phyloP scores from a whole-genome alignment of 1,140 invertebrate genomes.

The Centruroides vittatus region DNA sequence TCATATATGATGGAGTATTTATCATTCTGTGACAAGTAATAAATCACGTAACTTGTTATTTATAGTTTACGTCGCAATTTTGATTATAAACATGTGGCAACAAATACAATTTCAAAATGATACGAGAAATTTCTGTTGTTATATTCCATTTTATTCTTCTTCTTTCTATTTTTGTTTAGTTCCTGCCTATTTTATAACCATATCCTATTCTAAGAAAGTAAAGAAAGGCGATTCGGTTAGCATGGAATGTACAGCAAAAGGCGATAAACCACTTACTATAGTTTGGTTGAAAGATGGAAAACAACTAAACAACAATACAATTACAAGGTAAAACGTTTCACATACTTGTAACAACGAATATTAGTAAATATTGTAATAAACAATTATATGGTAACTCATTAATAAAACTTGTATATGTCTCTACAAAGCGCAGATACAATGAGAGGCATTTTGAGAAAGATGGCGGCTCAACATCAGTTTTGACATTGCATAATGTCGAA shows the following conservation, averaged over 20 bases:
- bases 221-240: slow-evolving; percentile 12
- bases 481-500: slow-evolving; percentile 44
- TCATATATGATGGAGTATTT: too few species aligned
- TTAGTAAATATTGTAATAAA: too few species aligned
- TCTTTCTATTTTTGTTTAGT: neutral
- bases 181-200: slow-evolving; percentile 12
- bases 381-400: too few species aligned
- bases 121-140: neutral
- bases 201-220: slow-evolving; percentile 11
- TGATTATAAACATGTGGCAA: too few species aligned
- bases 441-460: slow-evolving; percentile 11
- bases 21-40: too few species aligned
- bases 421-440: slow-evolving; percentile 16
- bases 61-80: too few species aligned
- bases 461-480: slow-evolving; percentile 5
- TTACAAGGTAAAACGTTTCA: slow-evolving; percentile 8
- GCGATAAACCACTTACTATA: slow-evolving; percentile 17
- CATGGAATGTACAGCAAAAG: slow-evolving; percentile 15
- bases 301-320: slow-evolving; percentile 1
- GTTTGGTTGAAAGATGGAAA: slow-evolving; percentile 16
- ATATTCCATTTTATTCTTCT: neutral
- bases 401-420: slow-evolving; percentile 3
- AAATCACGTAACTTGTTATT: too few species aligned
- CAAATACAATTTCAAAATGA: too few species aligned
- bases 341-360: neutral